Conservation (phyloP, 2,888 invertebrate genomes). For the Petrophora chlorosata region DNA sequence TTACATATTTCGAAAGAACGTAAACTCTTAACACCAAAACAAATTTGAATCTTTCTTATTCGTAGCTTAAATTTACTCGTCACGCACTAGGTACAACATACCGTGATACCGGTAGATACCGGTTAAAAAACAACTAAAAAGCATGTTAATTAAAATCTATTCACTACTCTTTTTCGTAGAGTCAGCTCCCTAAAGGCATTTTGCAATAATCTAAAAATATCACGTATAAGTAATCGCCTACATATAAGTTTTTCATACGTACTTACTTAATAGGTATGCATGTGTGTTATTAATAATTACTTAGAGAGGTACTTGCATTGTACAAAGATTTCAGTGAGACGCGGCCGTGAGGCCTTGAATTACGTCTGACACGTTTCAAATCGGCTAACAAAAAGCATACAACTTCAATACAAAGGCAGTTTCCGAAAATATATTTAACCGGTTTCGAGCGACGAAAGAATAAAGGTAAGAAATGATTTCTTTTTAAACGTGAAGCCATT, state of each 20-base stretch:
- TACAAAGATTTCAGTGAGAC: constrained; percentile 22
- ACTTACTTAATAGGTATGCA: constrained; percentile 8
- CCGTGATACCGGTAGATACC: too few relatives aligned
- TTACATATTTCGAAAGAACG: too few relatives aligned
- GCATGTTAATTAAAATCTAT: too few relatives aligned
- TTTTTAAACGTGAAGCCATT: not conserved
- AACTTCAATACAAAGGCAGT: constrained; percentile 19
- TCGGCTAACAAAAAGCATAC: constrained; percentile 17
- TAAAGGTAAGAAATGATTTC: constrained; percentile 12
- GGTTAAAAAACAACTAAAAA: too few relatives aligned
- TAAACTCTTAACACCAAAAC: too few relatives aligned
- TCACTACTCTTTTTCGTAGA: not conserved
- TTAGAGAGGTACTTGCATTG: constrained; percentile 9
- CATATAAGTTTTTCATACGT: constrained; percentile 10
- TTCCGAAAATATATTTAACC: constrained; percentile 9
- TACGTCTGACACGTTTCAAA: constrained; percentile 17
- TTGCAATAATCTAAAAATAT: constrained; percentile 1
- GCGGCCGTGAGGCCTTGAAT: constrained; percentile 20
- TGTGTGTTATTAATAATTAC: constrained; percentile 9
- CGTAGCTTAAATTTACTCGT: too few relatives aligned
- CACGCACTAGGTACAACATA: too few relatives aligned
- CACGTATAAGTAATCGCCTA: constrained; percentile 9
- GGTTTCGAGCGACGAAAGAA: constrained; percentile 1
- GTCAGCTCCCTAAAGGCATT: not conserved
- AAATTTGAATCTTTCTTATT: too few relatives aligned